A percentile compares a stretch with the other conserved stretches of the same genome.
These are phyloP conservation scores for Epizoanthus scotinus DNA, from an alignment of 92 coral and sea anemone genomes.

Conservation along the genomic window DNA sequence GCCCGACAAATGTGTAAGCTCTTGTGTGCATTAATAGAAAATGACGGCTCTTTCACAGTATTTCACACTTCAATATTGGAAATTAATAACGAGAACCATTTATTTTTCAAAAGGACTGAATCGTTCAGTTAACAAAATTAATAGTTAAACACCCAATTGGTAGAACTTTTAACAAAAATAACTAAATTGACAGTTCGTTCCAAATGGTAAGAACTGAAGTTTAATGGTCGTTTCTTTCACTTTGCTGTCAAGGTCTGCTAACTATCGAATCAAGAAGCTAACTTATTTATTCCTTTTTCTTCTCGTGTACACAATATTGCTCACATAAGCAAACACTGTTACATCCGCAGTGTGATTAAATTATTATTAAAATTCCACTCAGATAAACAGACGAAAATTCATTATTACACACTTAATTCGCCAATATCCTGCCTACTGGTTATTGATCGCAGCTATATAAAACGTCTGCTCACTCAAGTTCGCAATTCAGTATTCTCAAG, in stretches of 20 bases:
- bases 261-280: constrained; percentile 1
- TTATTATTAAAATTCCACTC: constrained; percentile 70
- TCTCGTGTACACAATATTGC: constrained; percentile 14
- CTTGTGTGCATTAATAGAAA: constrained; percentile 28
- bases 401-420: constrained; percentile 53
- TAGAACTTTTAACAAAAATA: neutral
- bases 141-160: neutral
- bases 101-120: constrained; percentile 40
- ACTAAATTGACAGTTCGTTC: neutral
- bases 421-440: constrained; percentile 74
- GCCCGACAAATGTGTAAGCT: constrained; percentile 4
- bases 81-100: constrained; percentile 54
- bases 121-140: neutral
- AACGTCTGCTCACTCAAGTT: constrained; percentile 42
- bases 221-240: neutral
- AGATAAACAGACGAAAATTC: constrained; percentile 62
- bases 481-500: neutral
- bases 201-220: neutral
- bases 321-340: constrained; percentile 40
- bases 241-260: neutral
- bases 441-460: constrained; percentile 66
- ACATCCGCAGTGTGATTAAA: constrained; percentile 73
- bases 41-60: constrained; percentile 35
- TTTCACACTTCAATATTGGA: constrained; percentile 52
- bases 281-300: neutral